phyloP scores from a whole-genome alignment of 2,113 vertebrate species.

The Bufo gargarizans region DNA sequence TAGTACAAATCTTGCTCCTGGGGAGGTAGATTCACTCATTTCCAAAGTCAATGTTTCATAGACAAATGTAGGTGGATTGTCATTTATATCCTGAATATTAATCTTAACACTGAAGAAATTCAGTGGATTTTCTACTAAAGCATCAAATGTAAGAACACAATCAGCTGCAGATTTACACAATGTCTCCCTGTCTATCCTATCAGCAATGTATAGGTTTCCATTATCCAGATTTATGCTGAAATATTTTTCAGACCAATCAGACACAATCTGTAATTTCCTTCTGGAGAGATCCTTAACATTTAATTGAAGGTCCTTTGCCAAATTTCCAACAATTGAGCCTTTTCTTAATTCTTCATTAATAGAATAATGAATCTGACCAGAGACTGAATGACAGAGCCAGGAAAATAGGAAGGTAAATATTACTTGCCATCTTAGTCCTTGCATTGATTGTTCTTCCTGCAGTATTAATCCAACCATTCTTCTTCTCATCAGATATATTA shows the following conservation, averaged over 20 bases:
- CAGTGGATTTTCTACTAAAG: background rate
- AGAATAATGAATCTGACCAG: constrained; percentile 19
- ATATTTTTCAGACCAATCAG: background rate
- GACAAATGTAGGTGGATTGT: background rate
- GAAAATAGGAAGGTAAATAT: constrained; percentile 8
- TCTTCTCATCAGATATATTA: background rate
- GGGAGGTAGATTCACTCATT: background rate
- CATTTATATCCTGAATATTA: constrained; percentile 14
- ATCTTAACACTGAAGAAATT: background rate
- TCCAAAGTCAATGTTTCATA: background rate
- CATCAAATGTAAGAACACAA: constrained; percentile 22
- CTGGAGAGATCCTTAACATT: constrained; percentile 5
- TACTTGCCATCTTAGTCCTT: constrained; percentile 24
- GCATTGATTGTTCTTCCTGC: constrained; percentile 7
- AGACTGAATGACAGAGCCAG: constrained; percentile 27
- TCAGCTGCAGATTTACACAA: constrained; percentile 3
- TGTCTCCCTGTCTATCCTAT: constrained; percentile 23
- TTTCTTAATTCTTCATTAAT: constrained; percentile 22
- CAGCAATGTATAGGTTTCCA: constrained; percentile 14
- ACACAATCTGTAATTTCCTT: background rate
- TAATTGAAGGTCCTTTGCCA: background rate
- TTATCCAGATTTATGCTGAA: background rate
- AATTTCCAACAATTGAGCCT: background rate
- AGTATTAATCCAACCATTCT: constrained; percentile 6
- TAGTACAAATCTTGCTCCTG: background rate